Percentiles rank a stretch among this genome's conserved stretches.
Evolutionary conservation across 1,140 invertebrate species (phyloP).

Genomic region (Drosophila athabasca): DNA sequence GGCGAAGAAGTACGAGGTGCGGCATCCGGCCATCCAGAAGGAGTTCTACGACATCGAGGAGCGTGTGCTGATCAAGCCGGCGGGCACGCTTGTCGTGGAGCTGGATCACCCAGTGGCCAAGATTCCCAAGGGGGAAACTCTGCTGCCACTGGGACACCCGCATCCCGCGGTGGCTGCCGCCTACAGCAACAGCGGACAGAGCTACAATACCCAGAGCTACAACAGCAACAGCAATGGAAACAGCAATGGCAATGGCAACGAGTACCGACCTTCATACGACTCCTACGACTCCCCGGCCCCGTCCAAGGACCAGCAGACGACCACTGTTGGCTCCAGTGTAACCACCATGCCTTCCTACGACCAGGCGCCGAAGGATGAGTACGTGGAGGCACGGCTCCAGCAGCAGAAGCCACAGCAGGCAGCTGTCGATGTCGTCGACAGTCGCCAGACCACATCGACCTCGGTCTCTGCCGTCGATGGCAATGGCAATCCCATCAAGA

Average conservation of each 20-base stretch:
- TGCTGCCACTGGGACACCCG: constrained; percentile 73
- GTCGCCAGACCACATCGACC: constrained; percentile 20
- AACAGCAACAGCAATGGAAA: constrained; percentile 46
- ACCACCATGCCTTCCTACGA: constrained; percentile 75
- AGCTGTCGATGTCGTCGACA: constrained; percentile 50
- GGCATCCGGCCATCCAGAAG: constrained; percentile 87
- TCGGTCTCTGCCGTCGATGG: constrained; percentile 50
- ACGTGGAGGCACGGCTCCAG: constrained; percentile 65
- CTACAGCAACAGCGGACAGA: constrained; percentile 63
- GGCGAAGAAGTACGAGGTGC: constrained; percentile 84
- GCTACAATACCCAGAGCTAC: constrained; percentile 52
- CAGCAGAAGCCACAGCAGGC: constrained; percentile 53
- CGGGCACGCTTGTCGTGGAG: constrained; percentile 87
- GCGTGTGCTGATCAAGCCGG: constrained; percentile 86
- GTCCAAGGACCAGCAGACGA: constrained; percentile 59
- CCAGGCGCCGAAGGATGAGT: constrained; percentile 63
- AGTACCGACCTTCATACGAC: constrained; percentile 57
- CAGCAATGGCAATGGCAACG: constrained; percentile 46
- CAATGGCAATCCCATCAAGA: constrained; percentile 65
- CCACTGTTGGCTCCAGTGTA: constrained; percentile 69
- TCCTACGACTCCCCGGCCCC: neutral
- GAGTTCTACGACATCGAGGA: constrained; percentile 88
- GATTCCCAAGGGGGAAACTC: constrained; percentile 84
- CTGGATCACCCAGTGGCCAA: constrained; percentile 86
- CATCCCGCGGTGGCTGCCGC: constrained; percentile 75